Base-by-base conservation (phyloP, 1,140 invertebrate genomes). In the Rhynchophorus ferrugineus region DNA sequence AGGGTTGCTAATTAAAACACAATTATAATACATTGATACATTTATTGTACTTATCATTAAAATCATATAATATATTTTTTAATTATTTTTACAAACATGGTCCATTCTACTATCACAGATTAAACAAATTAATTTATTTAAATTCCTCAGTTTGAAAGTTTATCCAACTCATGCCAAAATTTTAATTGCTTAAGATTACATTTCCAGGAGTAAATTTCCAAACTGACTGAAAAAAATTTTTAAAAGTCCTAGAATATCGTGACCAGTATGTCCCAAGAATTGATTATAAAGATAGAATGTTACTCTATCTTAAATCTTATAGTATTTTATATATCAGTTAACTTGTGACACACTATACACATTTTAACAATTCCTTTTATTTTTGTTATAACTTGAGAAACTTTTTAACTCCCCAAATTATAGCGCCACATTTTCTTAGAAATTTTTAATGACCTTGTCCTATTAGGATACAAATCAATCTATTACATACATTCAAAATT, bases 21-120 rank as follows among this genome's bases (percentile, higher is more conserved):
- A 21, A 21, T 16, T 22, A 41, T 33, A 51, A 44, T 64, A 65
- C 62, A 65, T 67, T 58, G 49, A 66, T 64, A 67, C 65, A 66
- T 64, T 66, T 64, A 67, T 67, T 65, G 61, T 65, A 65, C 60
- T 63, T 65, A 62, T 35, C 41, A 5, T 21, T 35, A 49, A 9
- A 49, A 33, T 59, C 47, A 64, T 61, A 60, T 60, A 58, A 53
- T 58, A 63, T 64, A 60, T 49, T 55, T 62, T n/a, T 62, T 60
- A 53, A 63, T 60, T 60, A 51, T 66, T 64, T 67, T 69, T 69
- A 69, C 67, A 69, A 67, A 68, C 63, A 63, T 68, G 66, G 68
- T 68, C 66, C 62, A 60, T 61, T 59, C 66, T 68, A 69, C 65
- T 69, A 69, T 69, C 68, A 69, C 68, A 69, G 68, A 62, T 68